Conservation (phyloP, 2,888 invertebrate species). For the Trilocha varians region DNA sequence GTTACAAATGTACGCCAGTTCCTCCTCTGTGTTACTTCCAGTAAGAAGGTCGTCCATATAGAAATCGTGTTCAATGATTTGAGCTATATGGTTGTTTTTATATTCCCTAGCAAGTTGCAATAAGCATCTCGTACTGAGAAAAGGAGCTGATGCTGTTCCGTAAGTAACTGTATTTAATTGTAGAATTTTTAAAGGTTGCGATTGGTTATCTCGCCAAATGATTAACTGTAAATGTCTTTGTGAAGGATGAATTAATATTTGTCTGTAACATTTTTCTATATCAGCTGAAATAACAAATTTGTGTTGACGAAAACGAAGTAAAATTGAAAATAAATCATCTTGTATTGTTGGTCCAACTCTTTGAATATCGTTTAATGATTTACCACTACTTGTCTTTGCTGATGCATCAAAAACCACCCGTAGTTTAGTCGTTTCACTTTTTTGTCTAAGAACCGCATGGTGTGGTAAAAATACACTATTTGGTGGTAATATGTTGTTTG, state of each 20-base stretch:
- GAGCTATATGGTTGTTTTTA: background rate
- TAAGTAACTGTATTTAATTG: slow-evolving; percentile 1
- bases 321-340: slow-evolving; percentile 12
- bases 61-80: slow-evolving; percentile 7
- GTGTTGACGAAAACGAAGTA: slow-evolving; percentile 13
- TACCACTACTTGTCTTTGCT: background rate
- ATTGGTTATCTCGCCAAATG: slow-evolving; percentile 11
- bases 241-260: slow-evolving; percentile 7
- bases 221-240: slow-evolving; percentile 12
- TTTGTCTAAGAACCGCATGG: background rate
- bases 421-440: no score
- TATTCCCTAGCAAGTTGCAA: slow-evolving; percentile 4
- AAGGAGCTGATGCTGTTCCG: slow-evolving; percentile 6
- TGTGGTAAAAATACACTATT: background rate
- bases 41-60: slow-evolving; percentile 9
- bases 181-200: slow-evolving; percentile 1
- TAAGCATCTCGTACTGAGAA: slow-evolving; percentile 6
- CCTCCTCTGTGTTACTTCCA: slow-evolving; percentile 1
- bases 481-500: no score
- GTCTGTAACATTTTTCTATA: slow-evolving; percentile 11
- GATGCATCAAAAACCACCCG: background rate
- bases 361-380: slow-evolving; percentile 9
- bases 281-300: slow-evolving; percentile 12
- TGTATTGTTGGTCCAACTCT: slow-evolving; percentile 11
- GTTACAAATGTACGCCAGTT: slow-evolving; percentile 3